These are phyloP conservation scores for Callionymus lyra DNA, from an alignment of 2,113 vertebrate genomes.

Conservation along the genomic window DNA sequence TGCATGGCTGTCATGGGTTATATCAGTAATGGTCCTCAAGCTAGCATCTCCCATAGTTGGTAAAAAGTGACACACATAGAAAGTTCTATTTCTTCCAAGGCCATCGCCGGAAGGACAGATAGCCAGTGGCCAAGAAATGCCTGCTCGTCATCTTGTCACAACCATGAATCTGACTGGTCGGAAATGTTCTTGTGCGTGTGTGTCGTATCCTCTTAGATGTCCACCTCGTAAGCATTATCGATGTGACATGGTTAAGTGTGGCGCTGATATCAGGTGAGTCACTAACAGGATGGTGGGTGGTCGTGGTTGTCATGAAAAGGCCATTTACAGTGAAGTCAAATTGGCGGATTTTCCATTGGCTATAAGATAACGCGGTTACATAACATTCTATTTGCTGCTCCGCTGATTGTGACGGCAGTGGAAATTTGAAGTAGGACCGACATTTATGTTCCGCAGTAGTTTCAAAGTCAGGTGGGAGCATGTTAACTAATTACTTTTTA, in stretches of 20 bases:
- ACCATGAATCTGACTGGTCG: conserved; percentile 14
- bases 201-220: conserved; percentile 12
- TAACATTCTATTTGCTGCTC: conserved; percentile 47
- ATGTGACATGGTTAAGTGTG: conserved; percentile 37
- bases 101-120: conserved; percentile 30
- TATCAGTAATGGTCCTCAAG: conserved; percentile 69
- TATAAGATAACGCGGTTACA: conserved; percentile 40
- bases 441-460: too few species aligned
- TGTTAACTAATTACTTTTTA: conserved; percentile 1
- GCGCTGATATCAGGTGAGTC: conserved; percentile 15
- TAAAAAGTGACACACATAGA: conserved; percentile 24
- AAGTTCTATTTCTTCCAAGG: conserved; percentile 24
- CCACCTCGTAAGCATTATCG: conserved; percentile 28
- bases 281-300: conserved; percentile 27
- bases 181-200: conserved; percentile 4
- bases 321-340: conserved; percentile 37
- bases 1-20: conserved; percentile 55
- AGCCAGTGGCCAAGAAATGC: conserved; percentile 32
- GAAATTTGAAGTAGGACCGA: conserved; percentile 2
- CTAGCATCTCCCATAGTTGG: conserved; percentile 36
- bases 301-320: conserved; percentile 18
- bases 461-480: too few species aligned
- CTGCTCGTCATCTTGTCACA: conserved; percentile 42
- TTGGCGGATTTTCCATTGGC: conserved; percentile 36
- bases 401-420: conserved; percentile 25